A percentile compares a stretch with the other conserved stretches of the same genome.
Conservation (phyloP, 2,888 invertebrate genomes). For the Lasiommata megera region DNA sequence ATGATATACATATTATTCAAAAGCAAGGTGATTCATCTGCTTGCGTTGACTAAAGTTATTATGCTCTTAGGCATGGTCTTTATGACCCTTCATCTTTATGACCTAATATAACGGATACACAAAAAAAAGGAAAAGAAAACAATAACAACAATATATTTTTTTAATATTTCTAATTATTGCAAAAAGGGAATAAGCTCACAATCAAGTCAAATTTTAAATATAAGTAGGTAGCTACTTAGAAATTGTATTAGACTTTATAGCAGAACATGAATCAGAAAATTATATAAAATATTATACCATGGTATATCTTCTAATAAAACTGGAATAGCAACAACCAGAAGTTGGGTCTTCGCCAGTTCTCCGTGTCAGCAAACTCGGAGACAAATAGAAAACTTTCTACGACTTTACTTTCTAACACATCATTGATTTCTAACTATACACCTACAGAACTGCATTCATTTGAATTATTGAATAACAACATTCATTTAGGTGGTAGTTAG, state of each 20-base stretch:
- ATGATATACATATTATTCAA: no score
- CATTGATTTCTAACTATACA: constrained; percentile 9
- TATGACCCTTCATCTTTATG: no score
- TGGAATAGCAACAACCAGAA: constrained; percentile 19
- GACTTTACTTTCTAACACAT: constrained; percentile 21
- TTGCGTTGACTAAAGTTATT: no score
- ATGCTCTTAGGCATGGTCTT: no score
- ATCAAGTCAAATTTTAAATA: no score
- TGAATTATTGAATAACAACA: background rate
- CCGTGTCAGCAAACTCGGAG: constrained; percentile 30
- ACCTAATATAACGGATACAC: no score
- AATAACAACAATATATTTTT: no score
- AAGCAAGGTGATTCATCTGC: no score
- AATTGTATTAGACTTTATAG: background rate
- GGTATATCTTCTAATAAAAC: constrained; percentile 18
- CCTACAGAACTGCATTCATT: constrained; percentile 1
- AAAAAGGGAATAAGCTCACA: no score
- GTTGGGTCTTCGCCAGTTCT: constrained; percentile 43
- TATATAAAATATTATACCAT: background rate
- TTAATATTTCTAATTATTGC: no score
- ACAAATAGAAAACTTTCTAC: constrained; percentile 34
- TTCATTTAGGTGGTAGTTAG: background rate
- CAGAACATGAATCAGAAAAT: background rate
- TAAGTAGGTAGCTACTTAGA: no score
- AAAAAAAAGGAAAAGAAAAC: no score